Conservation (phyloP, 2,888 invertebrate genomes). For the Ichneumon xanthorius region DNA sequence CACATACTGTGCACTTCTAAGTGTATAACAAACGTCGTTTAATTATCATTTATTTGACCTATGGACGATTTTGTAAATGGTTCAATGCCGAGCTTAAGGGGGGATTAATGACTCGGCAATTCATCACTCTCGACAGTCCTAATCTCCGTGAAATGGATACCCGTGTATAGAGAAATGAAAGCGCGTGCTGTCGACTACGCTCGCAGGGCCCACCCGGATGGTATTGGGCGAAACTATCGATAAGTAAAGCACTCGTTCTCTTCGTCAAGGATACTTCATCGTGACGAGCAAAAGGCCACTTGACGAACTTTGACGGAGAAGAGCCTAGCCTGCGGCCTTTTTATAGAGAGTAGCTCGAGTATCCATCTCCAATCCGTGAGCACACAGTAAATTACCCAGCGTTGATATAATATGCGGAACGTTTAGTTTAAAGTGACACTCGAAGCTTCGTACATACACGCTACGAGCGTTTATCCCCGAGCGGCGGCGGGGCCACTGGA, state of each 20-base stretch:
- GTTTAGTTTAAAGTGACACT: constrained; percentile 58
- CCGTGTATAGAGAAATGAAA: not conserved
- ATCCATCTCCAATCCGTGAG: constrained; percentile 23
- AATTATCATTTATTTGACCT: not conserved
- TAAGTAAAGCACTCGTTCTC: constrained; percentile 16
- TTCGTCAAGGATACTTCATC: not conserved
- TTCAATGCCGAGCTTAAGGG: not conserved
- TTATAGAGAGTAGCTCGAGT: constrained; percentile 21
- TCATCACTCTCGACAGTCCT: not conserved
- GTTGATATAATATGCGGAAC: constrained; percentile 33
- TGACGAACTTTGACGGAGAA: constrained; percentile 33
- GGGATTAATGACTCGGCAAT: not conserved
- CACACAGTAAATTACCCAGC: constrained; percentile 39
- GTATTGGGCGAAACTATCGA: constrained; percentile 5
- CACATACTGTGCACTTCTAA: not conserved
- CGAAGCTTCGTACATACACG: constrained; percentile 29
- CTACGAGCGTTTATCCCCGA: not conserved
- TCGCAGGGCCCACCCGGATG: not conserved
- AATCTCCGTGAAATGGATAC: not conserved
- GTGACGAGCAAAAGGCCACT: constrained; percentile 8
- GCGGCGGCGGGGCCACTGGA: not conserved
- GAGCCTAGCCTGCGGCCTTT: not conserved
- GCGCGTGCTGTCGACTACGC: not conserved
- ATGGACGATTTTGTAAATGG: not conserved
- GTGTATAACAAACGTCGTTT: not conserved